phyloP scores from a whole-genome alignment of 2,888 invertebrate species.

The Hydraecia micacea region DNA sequence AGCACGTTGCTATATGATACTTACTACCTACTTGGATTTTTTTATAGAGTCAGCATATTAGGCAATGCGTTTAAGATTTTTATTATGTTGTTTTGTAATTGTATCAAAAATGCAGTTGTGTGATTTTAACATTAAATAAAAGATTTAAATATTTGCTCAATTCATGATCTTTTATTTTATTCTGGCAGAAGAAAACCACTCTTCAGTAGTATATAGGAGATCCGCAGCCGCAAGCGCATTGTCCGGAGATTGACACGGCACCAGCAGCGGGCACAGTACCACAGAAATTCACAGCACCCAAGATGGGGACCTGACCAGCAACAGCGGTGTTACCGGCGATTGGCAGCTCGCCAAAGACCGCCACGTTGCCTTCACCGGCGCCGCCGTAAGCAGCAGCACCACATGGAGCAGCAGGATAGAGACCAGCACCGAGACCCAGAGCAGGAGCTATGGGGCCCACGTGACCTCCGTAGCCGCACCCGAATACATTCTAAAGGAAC shows the following conservation, averaged over 20 bases:
- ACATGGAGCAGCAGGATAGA: conserved; percentile 4
- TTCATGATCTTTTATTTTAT: background rate
- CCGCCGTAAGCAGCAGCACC: conserved; percentile 36
- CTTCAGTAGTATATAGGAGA: conserved; percentile 11
- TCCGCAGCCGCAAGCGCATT: conserved; percentile 48
- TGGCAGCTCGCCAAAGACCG: conserved; percentile 68
- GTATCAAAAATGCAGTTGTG: no score
- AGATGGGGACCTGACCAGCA: conserved; percentile 67
- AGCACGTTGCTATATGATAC: no score
- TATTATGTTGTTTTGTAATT: no score
- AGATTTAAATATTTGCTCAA: background rate
- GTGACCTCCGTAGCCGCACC: background rate
- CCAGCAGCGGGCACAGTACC: conserved; percentile 48
- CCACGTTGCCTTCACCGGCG: conserved; percentile 71
- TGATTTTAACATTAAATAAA: background rate
- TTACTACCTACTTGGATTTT: no score
- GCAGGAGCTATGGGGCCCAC: background rate
- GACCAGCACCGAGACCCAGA: background rate
- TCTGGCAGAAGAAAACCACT: background rate
- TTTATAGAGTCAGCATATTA: no score
- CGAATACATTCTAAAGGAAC: background rate
- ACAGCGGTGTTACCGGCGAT: conserved; percentile 51
- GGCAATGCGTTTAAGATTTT: no score
- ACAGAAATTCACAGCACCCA: conserved; percentile 65
- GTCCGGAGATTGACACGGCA: conserved; percentile 42